Percentiles rank a stretch among this genome's conserved stretches.
phyloP scores from a whole-genome alignment of 1,140 invertebrate species.

The Aphelenchoides avenae region DNA sequence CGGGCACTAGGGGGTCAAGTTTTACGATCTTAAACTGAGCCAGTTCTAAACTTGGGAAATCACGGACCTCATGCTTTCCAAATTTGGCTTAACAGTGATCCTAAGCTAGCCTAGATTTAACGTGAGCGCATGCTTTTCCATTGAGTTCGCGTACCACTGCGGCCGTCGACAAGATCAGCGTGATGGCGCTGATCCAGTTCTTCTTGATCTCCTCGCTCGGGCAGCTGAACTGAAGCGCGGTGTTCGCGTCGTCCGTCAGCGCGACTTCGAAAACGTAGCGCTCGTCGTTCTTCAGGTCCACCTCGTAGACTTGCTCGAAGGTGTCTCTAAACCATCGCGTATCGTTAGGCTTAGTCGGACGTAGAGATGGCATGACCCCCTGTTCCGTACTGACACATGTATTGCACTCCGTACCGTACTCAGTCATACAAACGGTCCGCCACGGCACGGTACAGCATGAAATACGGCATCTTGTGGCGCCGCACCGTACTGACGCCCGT shows the following conservation, averaged over 20 bases:
- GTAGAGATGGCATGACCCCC: too few species aligned
- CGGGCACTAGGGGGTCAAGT: too few species aligned
- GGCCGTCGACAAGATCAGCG: slow-evolving; percentile 28
- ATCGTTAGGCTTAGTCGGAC: background rate
- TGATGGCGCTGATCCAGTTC: slow-evolving; percentile 31
- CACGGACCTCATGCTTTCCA: too few species aligned
- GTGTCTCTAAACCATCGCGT: slow-evolving; percentile 13
- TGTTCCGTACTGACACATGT: too few species aligned
- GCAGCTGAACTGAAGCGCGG: slow-evolving; percentile 32
- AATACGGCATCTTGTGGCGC: too few species aligned
- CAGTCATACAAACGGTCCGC: background rate
- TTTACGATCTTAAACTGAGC: too few species aligned
- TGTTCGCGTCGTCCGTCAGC: slow-evolving; percentile 17
- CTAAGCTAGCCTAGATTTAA: too few species aligned
- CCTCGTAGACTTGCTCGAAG: slow-evolving; percentile 26
- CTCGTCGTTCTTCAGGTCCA: slow-evolving; percentile 32
- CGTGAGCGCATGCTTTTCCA: too few species aligned
- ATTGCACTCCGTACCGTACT: background rate
- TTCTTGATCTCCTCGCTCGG: slow-evolving; percentile 24
- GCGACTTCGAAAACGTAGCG: slow-evolving; percentile 35
- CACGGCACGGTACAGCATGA: background rate
- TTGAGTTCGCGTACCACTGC: too few species aligned
- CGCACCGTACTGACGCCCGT: too few species aligned
- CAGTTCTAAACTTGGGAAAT: too few species aligned
- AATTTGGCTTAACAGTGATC: too few species aligned